A percentile compares a stretch with the other conserved stretches of the same genome.
These are phyloP conservation scores for Corythucha ciliata DNA, from an alignment of 2,888 invertebrate species.

Conservation along the genomic window DNA sequence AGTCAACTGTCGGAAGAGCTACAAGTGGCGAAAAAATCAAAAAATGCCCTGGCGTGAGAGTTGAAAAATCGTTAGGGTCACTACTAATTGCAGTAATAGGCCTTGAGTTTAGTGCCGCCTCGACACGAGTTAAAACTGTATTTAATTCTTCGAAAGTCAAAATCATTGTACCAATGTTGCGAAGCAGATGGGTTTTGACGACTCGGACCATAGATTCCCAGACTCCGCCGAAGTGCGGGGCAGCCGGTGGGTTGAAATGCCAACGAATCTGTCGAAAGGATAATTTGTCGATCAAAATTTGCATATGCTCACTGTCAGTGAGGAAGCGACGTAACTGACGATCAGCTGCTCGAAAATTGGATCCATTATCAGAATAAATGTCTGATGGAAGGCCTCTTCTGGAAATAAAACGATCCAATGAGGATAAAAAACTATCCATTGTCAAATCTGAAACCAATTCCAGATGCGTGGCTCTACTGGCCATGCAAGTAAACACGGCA, in stretches of 20 bases:
- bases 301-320: conserved; percentile 11
- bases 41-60: conserved; percentile 39
- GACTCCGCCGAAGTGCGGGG: conserved; percentile 37
- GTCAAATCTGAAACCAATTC: conserved; percentile 38
- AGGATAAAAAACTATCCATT: conserved; percentile 37
- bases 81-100: conserved; percentile 35
- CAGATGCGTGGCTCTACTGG: conserved; percentile 38
- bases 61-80: conserved; percentile 30
- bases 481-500: conserved; percentile 36
- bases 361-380: conserved; percentile 39
- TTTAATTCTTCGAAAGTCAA: conserved; percentile 37
- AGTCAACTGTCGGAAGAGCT: conserved; percentile 31
- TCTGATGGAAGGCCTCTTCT: conserved; percentile 35
- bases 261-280: conserved; percentile 33
- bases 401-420: conserved; percentile 37
- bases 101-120: conserved; percentile 37
- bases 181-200: conserved; percentile 35
- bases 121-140: conserved; percentile 34
- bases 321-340: conserved; percentile 14
- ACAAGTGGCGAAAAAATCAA: conserved; percentile 34
- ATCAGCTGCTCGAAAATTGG: conserved; percentile 39
- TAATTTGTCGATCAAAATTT: conserved; percentile 34
- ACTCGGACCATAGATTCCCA: conserved; percentile 38
- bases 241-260: conserved; percentile 30
- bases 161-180: conserved; percentile 28